Base-by-base conservation (phyloP, 2,888 invertebrate genomes). In the Synanthedon vespiformis region DNA sequence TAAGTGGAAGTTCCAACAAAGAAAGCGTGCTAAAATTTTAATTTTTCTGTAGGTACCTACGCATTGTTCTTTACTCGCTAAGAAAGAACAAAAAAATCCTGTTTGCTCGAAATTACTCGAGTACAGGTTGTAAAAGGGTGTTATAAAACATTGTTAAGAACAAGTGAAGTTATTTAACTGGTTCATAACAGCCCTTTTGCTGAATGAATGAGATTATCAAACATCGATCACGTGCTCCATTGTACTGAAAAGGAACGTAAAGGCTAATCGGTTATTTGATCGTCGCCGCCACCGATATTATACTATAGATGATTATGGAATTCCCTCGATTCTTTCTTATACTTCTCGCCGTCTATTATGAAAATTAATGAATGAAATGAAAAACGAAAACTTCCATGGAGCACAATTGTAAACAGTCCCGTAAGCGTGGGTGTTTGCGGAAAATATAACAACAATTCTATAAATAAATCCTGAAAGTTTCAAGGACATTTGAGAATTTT, bases 201-300 rank as follows among this genome's bases (percentile, higher is more conserved):
- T 54, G 67, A 65, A 75, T 80, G 77, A 83, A 85, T 82, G 77
- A 74, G 74, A 74, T 72, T 70, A 74, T 70, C 62, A 62, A 58
- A 60, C 59, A 56, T 57, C 70, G 65, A 72, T 76, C 78, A 81
- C 82, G 83, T 77, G 80, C 71, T 68, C 78, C 78, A 80, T 80
- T 80, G 78, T 80, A 73, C 72, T 72, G 66, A 72, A 73, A 78
- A 74, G 73, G 70, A 74, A 71, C 65, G 64, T 77, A 78, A 81
- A 79, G 69, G 74, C 75, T 79, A 80, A 82, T 83, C 79, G 77
- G 73, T 73, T 77, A 75, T 74, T 78, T 77, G 74, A 81, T 80
- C 75, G 73, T 65, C 59, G 53, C 61, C 66, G n/a, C 18, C 66
- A 5, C 18, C 67, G 64, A 63, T 67, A 16, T 67, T 62, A 63